phyloP scores from a whole-genome alignment of 2,797 vertebrate species.

The Rhabdophis nuchalis region DNA sequence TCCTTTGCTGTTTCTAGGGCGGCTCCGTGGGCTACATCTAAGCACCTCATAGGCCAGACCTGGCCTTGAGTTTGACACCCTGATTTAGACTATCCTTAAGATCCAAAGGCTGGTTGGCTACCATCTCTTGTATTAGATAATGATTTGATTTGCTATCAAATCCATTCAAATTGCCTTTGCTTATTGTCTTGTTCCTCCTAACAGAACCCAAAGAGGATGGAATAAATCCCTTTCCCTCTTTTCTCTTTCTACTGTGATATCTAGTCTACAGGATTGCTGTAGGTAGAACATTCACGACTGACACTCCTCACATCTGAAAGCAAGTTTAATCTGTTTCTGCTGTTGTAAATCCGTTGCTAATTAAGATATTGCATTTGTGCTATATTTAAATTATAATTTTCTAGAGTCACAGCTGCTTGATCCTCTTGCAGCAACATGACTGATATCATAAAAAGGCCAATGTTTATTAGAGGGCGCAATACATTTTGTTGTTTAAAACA shows the following conservation, averaged over 20 bases:
- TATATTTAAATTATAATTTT: neutral
- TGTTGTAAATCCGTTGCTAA: conserved; percentile 1
- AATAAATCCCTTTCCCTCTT: neutral
- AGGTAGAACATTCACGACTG: neutral
- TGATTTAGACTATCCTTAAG: neutral
- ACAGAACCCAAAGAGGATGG: neutral
- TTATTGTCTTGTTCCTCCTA: neutral
- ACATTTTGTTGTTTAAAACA: neutral
- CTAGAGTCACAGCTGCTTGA: neutral
- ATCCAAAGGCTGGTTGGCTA: neutral
- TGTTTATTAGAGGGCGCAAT: neutral
- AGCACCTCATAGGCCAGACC: too few relatives aligned
- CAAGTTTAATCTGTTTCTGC: neutral
- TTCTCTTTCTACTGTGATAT: neutral
- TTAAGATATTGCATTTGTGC: neutral
- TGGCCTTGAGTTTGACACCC: too few relatives aligned
- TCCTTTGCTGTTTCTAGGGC: too few relatives aligned
- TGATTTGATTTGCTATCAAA: neutral
- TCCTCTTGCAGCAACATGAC: neutral
- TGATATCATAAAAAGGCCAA: neutral
- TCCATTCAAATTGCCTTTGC: neutral
- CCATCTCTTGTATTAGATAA: neutral
- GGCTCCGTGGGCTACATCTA: too few relatives aligned
- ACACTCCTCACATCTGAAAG: neutral
- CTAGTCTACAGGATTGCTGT: neutral